These are phyloP conservation scores for Lerema accius DNA, from an alignment of 1,140 invertebrate species.

Conservation along the genomic window DNA sequence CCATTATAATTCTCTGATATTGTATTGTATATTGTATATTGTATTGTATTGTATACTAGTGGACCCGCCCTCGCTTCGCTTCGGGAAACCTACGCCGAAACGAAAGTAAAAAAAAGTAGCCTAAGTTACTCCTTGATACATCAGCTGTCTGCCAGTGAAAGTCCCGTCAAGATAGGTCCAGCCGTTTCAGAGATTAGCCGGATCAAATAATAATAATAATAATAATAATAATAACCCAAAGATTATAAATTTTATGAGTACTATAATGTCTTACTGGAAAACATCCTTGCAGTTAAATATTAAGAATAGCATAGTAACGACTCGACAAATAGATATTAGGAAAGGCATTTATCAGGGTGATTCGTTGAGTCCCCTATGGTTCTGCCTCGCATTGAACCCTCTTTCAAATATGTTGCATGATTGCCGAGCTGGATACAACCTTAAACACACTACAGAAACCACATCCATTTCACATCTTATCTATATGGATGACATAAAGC, in stretches of 20 bases:
- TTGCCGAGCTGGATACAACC: background rate
- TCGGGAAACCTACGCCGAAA: too few relatives aligned
- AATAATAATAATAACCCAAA: too few relatives aligned
- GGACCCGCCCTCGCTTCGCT: too few relatives aligned
- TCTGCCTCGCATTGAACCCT: slow-evolving; percentile 33
- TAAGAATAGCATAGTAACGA: background rate
- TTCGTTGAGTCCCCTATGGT: slow-evolving; percentile 26
- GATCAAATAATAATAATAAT: too few relatives aligned
- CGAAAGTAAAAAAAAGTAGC: too few relatives aligned
- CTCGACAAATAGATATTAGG: slow-evolving; percentile 19
- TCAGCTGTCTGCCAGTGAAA: too few relatives aligned
- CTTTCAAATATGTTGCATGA: slow-evolving; percentile 15
- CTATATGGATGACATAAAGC: slow-evolving; percentile 43
- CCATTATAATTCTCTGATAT: too few relatives aligned
- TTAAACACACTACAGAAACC: slow-evolving; percentile 5
- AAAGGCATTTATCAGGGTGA: slow-evolving; percentile 37
- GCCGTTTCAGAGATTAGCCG: too few relatives aligned
- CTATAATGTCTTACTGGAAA: slow-evolving; percentile 1
- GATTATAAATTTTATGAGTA: background rate
- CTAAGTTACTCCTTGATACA: too few relatives aligned
- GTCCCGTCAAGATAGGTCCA: too few relatives aligned
- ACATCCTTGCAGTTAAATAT: background rate
- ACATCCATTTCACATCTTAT: slow-evolving; percentile 24
- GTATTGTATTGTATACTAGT: too few relatives aligned
- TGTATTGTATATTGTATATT: too few relatives aligned